Base-by-base conservation (phyloP, 2,113 vertebrate genomes). In the Lucifuga dentata region DNA sequence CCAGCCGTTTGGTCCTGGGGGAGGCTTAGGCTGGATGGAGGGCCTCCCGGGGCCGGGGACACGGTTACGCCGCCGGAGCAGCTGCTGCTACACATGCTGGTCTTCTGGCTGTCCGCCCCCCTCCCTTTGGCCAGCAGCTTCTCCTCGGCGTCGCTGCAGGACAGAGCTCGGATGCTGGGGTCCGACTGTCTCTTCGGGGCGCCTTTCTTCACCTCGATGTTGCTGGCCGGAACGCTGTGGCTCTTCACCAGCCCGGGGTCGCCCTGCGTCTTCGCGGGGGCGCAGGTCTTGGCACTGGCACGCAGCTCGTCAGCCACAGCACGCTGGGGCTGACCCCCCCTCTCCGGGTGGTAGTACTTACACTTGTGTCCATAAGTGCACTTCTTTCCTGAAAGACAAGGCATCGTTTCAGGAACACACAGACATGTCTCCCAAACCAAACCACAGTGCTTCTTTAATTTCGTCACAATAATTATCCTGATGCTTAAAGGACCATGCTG, bases 301-400 rank as follows among this genome's bases (percentile, higher is more conserved):
- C 97, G 95, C 68, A 99, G 95, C 85, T 99, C 98, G 26, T 99
- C 98, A 0, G 98, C 97, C 68, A 99, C 96, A 0, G 98, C 95
- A 0, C 96, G 92, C 91, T 99, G 98, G n/a, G 97, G 96, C 81
- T 98, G 97, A 23, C 93, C 95, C 41, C 96, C 95, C 88, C 98
- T 91, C 69, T 99, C 98, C 0, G 98, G 98, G 61, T 99, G 98
- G 69, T 98, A 98, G 63, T 98, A 99, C 81, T 99, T 99, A 91
- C 98, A 99, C 86, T 99, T 99, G 91, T 99, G 96, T 49, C 98
- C 98, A 3, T 99, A 99, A 63, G 98, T 99, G 82, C 98, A 99
- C 91, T 99, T 99, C 90, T 98, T 99, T 49, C 97, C 97, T 99
- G 76, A 33, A 2, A 29, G n/a, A 50, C 5, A 68, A 0, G 26